These are phyloP conservation scores for Physella acuta DNA, from an alignment of 1,140 invertebrate species.

Conservation along the genomic window DNA sequence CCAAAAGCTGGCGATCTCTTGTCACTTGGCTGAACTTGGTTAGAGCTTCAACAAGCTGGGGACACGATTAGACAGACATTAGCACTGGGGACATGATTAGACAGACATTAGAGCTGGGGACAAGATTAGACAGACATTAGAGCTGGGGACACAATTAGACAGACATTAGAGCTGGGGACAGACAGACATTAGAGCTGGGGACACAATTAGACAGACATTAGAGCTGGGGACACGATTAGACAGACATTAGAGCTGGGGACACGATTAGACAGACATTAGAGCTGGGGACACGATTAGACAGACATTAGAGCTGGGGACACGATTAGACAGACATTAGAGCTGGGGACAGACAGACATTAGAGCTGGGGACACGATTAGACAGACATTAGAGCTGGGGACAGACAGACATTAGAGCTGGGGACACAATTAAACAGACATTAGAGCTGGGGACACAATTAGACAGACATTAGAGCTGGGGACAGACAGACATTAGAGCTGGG, in stretches of 20 bases:
- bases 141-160: background rate
- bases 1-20: conserved; percentile 48
- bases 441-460: background rate
- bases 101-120: background rate
- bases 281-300: too few species aligned
- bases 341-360: background rate
- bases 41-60: conserved; percentile 44
- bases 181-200: background rate
- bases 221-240: background rate
- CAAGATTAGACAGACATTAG: background rate
- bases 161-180: background rate
- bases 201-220: too few species aligned
- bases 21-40: conserved; percentile 42
- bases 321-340: background rate
- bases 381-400: background rate
- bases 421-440: too few species aligned
- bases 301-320: background rate
- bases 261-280: background rate
- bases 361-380: background rate
- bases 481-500: background rate
- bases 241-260: background rate
- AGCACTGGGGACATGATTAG: background rate
- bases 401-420: background rate
- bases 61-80: too few species aligned
- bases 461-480: background rate